Percentiles rank a stretch among this genome's conserved stretches.
phyloP scores from a whole-genome alignment of 1,140 invertebrate species.

The Lucilia sericata region DNA sequence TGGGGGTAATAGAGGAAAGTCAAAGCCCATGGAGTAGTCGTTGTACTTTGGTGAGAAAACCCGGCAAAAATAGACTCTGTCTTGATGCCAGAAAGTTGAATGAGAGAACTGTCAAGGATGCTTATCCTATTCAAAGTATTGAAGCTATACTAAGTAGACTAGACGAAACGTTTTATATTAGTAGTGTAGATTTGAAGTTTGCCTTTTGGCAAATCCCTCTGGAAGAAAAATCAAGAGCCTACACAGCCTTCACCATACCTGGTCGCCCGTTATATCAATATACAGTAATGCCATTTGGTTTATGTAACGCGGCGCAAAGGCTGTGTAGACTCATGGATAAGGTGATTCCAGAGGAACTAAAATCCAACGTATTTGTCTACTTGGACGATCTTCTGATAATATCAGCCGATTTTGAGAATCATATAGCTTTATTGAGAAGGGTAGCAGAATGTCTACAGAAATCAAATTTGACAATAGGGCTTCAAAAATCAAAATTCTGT shows the following conservation, averaged over 20 bases:
- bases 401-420: background rate
- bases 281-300: constrained; percentile 35
- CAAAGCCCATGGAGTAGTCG: constrained; percentile 7
- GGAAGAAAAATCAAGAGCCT: background rate
- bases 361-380: background rate
- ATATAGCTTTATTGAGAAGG: constrained; percentile 21
- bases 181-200: constrained; percentile 58
- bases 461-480: constrained; percentile 36
- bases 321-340: constrained; percentile 45
- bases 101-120: background rate
- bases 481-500: constrained; percentile 63
- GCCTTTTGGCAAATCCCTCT: constrained; percentile 45
- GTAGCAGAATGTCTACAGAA: constrained; percentile 12
- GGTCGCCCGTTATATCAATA: background rate
- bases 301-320: constrained; percentile 43
- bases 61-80: constrained; percentile 10
- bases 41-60: background rate
- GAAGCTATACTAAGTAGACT: background rate
- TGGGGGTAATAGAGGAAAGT: background rate
- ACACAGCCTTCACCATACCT: background rate
- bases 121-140: background rate
- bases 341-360: background rate
- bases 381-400: background rate
- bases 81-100: background rate
- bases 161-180: constrained; percentile 36